Conservation (phyloP, 2,797 vertebrate genomes). For the Sphenopsis melanotis region DNA sequence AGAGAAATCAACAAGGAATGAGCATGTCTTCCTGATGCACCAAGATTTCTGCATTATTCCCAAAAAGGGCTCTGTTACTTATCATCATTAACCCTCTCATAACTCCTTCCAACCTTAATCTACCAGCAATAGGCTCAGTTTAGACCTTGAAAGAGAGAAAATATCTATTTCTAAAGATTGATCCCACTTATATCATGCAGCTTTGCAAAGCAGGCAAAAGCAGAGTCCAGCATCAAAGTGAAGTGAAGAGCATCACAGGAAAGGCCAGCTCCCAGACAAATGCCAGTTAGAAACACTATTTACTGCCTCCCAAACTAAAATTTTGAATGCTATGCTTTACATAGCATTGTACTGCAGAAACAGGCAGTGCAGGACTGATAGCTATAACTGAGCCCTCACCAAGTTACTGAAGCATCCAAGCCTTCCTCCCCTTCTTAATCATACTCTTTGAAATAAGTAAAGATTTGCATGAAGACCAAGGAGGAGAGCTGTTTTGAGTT, state of each 20-base stretch:
- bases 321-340: neutral
- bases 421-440: neutral
- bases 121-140: neutral
- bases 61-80: neutral
- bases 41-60: neutral
- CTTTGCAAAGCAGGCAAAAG: neutral
- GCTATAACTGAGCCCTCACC: neutral
- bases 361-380: neutral
- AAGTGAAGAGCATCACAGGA: neutral
- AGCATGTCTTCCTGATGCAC: fast-evolving
- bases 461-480: fast-evolving
- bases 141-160: neutral
- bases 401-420: neutral
- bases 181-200: neutral
- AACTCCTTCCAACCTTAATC: neutral
- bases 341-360: neutral
- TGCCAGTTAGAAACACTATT: neutral
- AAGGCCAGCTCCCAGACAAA: neutral
- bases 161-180: neutral
- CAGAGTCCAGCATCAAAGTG: neutral
- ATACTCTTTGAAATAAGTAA: neutral
- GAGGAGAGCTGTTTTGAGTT: neutral
- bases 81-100: neutral
- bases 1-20: neutral
- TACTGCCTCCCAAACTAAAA: neutral